Evolutionary conservation across 2,888 invertebrate genomes (phyloP).

Genomic region (Caenorhabditis panamensis): DNA sequence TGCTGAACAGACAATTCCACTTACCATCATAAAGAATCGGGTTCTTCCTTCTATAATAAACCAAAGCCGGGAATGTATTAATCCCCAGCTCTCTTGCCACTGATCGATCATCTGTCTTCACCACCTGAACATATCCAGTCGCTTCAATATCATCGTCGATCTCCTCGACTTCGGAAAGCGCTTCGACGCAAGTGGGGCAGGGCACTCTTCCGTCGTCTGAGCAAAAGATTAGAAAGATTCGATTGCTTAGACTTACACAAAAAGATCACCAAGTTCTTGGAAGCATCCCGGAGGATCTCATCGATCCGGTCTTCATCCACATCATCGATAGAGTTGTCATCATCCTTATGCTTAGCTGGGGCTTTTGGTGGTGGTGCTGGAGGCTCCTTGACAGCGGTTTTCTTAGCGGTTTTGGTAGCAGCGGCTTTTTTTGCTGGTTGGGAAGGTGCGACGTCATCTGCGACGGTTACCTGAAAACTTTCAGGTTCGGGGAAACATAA

Average conservation of each 20-base stretch:
- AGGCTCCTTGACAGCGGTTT: conserved; percentile 37
- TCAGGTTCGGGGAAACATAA: too few relatives aligned
- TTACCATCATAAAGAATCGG: conserved; percentile 95
- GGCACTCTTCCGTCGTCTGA: conserved; percentile 85
- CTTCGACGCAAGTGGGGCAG: conserved; percentile 89
- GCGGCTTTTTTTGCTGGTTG: conserved; percentile 33
- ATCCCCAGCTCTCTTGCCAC: conserved; percentile 96
- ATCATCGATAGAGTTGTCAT: conserved; percentile 83
- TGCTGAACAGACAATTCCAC: too few relatives aligned
- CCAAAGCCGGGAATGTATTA: conserved; percentile 94
- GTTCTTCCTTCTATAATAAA: conserved; percentile 96
- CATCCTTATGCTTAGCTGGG: conserved; percentile 57
- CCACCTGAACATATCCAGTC: conserved; percentile 81
- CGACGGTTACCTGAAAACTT: conserved; percentile 50
- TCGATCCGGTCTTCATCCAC: conserved; percentile 97
- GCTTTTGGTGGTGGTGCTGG: conserved; percentile 40
- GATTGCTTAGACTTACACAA: conserved; percentile 95
- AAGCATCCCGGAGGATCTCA: conserved; percentile 93
- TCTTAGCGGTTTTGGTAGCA: conserved; percentile 21
- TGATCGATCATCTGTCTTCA: conserved; percentile 80
- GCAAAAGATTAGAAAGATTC: not conserved
- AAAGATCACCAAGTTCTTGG: conserved; percentile 94
- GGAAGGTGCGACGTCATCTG: conserved; percentile 51
- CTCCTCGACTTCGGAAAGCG: conserved; percentile 90
- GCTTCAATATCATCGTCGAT: conserved; percentile 91